These are phyloP conservation scores for Petromus typicus DNA, from an alignment of 2,113 vertebrate genomes.

Conservation along the genomic window DNA sequence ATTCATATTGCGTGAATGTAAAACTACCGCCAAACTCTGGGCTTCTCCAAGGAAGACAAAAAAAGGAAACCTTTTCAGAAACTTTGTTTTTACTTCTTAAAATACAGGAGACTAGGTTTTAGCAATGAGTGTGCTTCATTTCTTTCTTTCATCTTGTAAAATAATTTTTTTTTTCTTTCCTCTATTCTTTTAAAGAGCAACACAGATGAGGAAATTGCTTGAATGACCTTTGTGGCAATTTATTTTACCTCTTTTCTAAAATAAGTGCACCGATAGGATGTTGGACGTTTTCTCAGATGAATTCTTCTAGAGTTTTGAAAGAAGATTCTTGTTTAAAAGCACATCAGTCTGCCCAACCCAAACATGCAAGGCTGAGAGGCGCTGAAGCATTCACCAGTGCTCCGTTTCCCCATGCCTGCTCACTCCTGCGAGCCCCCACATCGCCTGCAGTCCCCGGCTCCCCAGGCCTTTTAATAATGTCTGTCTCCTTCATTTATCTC, in stretches of 20 bases:
- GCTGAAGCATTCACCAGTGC: not conserved
- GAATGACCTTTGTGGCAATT: not conserved
- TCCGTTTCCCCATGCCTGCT: conserved; percentile 29
- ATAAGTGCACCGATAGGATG: not conserved
- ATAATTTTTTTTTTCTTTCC: not conserved
- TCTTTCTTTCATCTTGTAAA: not conserved
- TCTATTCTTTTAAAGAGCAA: not conserved
- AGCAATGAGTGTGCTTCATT: not conserved
- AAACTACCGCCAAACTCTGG: not conserved
- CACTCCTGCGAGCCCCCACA: not conserved
- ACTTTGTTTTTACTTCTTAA: not conserved
- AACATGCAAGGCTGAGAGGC: not conserved
- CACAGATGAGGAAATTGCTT: not conserved
- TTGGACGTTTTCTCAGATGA: not conserved
- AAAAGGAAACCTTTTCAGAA: not conserved
- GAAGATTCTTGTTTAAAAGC: conserved; percentile 37
- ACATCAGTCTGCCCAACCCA: not conserved
- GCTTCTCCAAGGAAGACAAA: not conserved
- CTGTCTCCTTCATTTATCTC: conserved; percentile 37
- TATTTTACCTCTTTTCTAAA: conserved; percentile 39
- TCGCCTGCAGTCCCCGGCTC: not conserved
- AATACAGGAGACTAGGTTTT: not conserved
- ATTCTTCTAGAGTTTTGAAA: conserved; percentile 17
- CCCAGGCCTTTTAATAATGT: not conserved
- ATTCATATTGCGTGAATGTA: not conserved